phyloP scores from a whole-genome alignment of 2,888 invertebrate species.

The Hyppa rectilinea region DNA sequence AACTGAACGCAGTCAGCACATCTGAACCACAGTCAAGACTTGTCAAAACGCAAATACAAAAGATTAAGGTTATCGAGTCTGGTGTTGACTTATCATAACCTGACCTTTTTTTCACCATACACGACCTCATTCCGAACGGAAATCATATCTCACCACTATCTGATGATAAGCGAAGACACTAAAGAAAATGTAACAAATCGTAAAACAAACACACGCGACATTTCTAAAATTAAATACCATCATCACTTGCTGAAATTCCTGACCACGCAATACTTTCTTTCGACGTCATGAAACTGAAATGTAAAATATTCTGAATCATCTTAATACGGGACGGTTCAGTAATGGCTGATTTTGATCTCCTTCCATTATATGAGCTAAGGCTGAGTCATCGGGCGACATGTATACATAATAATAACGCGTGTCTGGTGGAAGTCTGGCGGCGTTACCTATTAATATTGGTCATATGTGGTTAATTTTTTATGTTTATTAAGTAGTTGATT shows the following conservation, averaged over 20 bases:
- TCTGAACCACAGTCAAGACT: no score
- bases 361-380: slow-evolving; percentile 9
- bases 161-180: slow-evolving; percentile 14
- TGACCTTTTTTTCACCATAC: slow-evolving; percentile 32
- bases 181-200: slow-evolving; percentile 10
- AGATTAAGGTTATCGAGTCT: slow-evolving; percentile 61
- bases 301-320: slow-evolving; percentile 61
- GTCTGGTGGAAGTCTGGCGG: slow-evolving; percentile 55
- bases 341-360: slow-evolving; percentile 22
- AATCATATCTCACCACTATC: slow-evolving; percentile 38
- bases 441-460: slow-evolving; percentile 44
- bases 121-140: slow-evolving; percentile 35
- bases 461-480: slow-evolving; percentile 34
- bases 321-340: slow-evolving; percentile 21
- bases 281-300: slow-evolving; percentile 50
- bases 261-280: slow-evolving; percentile 56
- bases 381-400: slow-evolving; percentile 51
- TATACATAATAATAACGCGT: background rate
- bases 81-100: slow-evolving; percentile 29
- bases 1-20: no score
- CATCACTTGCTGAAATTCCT: slow-evolving; percentile 57
- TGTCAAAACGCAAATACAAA: slow-evolving; percentile 15
- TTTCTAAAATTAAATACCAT: slow-evolving; percentile 57
- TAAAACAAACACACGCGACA: slow-evolving; percentile 41
- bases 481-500: background rate